A percentile compares a stretch with the other conserved stretches of the same genome.
These are phyloP conservation scores for Eupithecia insigniata DNA, from an alignment of 2,888 invertebrate genomes.

Conservation along the genomic window DNA sequence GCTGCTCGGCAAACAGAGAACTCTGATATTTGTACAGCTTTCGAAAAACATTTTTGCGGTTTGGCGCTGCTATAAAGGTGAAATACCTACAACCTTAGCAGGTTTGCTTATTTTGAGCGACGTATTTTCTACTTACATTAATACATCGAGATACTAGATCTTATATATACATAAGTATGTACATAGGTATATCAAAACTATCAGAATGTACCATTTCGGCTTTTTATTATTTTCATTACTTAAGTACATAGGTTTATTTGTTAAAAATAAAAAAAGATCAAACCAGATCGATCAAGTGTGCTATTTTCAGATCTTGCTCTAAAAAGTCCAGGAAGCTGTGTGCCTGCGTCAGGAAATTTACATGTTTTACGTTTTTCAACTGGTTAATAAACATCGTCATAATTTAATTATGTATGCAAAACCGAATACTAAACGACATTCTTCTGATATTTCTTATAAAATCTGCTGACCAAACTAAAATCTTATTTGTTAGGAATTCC, in stretches of 20 bases:
- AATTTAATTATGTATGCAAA: background rate
- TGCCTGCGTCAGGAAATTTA: background rate
- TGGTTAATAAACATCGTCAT: background rate
- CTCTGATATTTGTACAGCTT: conserved; percentile 4
- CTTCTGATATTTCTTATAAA: background rate
- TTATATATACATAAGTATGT: background rate
- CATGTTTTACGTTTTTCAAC: background rate
- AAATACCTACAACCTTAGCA: background rate
- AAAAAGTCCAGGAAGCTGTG: background rate
- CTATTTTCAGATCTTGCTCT: background rate
- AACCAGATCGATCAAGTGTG: background rate
- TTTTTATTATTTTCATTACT: background rate
- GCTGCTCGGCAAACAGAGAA: background rate
- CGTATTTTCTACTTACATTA: background rate
- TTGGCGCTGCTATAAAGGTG: background rate
- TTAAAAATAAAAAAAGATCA: too few relatives aligned
- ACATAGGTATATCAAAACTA: background rate
- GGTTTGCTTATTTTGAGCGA: background rate
- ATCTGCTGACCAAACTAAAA: background rate
- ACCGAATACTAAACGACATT: background rate
- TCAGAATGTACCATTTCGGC: background rate
- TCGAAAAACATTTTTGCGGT: conserved; percentile 8
- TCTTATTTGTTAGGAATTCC: background rate
- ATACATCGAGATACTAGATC: background rate
- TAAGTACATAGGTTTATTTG: background rate